phyloP scores from a whole-genome alignment of 2,888 invertebrate species.

The Chrysina gloriosa region DNA sequence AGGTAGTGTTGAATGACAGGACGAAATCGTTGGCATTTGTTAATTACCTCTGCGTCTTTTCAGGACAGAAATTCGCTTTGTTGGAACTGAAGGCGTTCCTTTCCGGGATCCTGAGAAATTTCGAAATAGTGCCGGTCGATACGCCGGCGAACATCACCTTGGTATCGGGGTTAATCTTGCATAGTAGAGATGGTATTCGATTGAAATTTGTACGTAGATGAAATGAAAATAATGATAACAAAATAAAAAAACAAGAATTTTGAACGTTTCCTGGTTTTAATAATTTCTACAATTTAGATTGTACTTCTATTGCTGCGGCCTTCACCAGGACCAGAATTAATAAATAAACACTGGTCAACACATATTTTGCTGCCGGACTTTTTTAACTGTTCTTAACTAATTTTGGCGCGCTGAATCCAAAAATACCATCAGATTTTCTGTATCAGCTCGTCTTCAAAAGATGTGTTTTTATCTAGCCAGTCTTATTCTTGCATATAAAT shows the following conservation, averaged over 20 bases:
- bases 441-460: no score
- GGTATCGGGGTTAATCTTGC: slow-evolving; percentile 66
- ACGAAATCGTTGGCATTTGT: background rate
- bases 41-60: slow-evolving; percentile 47
- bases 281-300: background rate
- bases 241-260: background rate
- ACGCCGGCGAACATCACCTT: slow-evolving; percentile 64
- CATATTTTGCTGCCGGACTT: no score
- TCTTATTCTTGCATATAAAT: no score
- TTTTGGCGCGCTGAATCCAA: no score
- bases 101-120: slow-evolving; percentile 68
- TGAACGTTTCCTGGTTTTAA: background rate
- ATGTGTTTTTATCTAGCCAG: no score
- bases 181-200: slow-evolving; percentile 63
- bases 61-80: slow-evolving; percentile 77
- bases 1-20: slow-evolving; percentile 62
- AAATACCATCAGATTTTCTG: no score
- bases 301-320: background rate
- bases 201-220: slow-evolving; percentile 1
- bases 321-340: no score
- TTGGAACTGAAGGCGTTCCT: slow-evolving; percentile 73
- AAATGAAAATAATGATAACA: background rate
- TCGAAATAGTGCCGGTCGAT: slow-evolving; percentile 67
- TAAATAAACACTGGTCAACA: no score
- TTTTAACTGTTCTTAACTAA: no score